Evolutionary conservation across 1,140 invertebrate genomes (phyloP), one percentile per base, ranked within the genome.

Genomic region (Lepidurus arcticus): DNA sequence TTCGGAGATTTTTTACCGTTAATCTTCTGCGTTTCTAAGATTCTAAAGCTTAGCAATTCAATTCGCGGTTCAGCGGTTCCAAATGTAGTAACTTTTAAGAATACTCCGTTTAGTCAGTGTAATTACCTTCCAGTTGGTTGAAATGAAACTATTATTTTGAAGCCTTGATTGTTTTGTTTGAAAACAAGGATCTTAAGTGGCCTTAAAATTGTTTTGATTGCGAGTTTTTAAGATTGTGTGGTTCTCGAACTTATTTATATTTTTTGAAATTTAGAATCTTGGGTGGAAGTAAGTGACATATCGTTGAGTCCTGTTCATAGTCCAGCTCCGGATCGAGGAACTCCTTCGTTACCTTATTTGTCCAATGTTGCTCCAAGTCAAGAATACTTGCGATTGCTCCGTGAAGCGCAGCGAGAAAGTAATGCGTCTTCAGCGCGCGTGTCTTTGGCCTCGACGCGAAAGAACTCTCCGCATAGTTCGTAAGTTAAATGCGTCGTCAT

Each of bases 401-500:
- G 90, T 76, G 94, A 96, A 85, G 94, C 94, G 0, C 93, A 95
- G 87, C 85, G 92, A 21, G 94, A 95, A 86, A 94, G 92, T 79
- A 92, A 93, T 80, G 91, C 92, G 82, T 94, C 92, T 5, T 95
- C 93, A 13, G 92, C 92, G 9, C 88, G 91, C 77, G 92, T 93
- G 80, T 94, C 92, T 1, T 82, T 93, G 42, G 92, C 93, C 6
- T 93, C 92, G 78, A 94, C 93, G n/a, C 86, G 91, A 73, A 88
- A 91, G 83, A 90, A 85, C 78, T 85, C 84, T 42, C 86, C 85
- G 44, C 79, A 79, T 26, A 77, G 75, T 43, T 79, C 79, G 82
- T 84, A 74, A 78, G 80, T 77, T 24, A 44, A 13, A 73, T 77
- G 44, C 77, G 34, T 7, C 26, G 16, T 76, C 44, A 21, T 42